Evolutionary conservation across 2,888 invertebrate genomes (phyloP).

Genomic region (Dysmachus trigonus): DNA sequence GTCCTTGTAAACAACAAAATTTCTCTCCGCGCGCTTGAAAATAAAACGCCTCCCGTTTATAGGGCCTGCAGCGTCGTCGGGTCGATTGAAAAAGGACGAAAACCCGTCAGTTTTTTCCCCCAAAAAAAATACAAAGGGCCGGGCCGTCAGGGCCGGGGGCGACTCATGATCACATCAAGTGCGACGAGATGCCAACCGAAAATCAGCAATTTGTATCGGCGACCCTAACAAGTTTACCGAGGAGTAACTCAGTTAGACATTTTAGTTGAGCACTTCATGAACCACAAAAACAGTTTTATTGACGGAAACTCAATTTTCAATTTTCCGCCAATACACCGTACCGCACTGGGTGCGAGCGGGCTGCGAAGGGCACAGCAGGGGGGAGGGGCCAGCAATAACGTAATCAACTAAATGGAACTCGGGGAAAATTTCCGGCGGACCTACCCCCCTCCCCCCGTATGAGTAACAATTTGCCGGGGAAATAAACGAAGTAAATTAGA

Average conservation of each 20-base stretch:
- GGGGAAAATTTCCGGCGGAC: slow-evolving; percentile 35
- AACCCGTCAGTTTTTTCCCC: neutral
- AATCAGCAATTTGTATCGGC: slow-evolving; percentile 43
- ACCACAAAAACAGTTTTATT: slow-evolving; percentile 47
- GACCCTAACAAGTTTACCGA: slow-evolving; percentile 41
- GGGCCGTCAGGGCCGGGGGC: neutral
- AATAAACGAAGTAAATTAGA: slow-evolving; percentile 49
- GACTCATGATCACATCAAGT: neutral
- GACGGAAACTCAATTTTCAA: slow-evolving; percentile 49
- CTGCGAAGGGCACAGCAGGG: neutral
- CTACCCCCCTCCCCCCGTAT: slow-evolving; percentile 20
- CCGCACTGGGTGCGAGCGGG: neutral
- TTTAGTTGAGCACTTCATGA: slow-evolving; percentile 45
- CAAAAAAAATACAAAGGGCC: neutral
- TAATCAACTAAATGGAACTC: slow-evolving; percentile 45
- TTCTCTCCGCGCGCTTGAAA: neutral
- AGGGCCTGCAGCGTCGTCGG: neutral
- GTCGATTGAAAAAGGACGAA: neutral
- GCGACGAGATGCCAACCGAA: slow-evolving; percentile 26
- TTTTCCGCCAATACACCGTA: slow-evolving; percentile 39
- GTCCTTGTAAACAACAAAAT: neutral
- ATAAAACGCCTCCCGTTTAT: neutral
- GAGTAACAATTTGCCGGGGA: slow-evolving; percentile 44
- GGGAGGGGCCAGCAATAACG: slow-evolving; percentile 43
- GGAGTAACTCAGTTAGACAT: slow-evolving; percentile 44